These are phyloP conservation scores for Montipora efflorescens DNA, from an alignment of 64 coral and sea anemone genomes.

Conservation along the genomic window DNA sequence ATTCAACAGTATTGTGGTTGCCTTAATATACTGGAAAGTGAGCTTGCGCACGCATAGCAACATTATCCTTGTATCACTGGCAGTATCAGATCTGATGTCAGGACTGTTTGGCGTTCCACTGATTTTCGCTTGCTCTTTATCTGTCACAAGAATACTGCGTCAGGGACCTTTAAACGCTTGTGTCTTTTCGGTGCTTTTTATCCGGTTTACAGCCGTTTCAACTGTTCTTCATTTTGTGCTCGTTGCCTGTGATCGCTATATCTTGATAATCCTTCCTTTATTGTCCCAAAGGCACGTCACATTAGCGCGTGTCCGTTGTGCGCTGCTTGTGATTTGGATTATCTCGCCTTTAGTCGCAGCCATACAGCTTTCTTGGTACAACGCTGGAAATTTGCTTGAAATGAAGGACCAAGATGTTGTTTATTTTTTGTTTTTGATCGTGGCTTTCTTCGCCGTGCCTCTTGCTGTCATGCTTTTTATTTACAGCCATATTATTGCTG, in stretches of 20 bases:
- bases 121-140: slow-evolving; percentile 29
- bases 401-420: slow-evolving; percentile 10
- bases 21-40: slow-evolving; percentile 47
- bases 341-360: slow-evolving; percentile 15
- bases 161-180: not conserved
- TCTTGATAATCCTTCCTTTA: slow-evolving; percentile 55
- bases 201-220: slow-evolving; percentile 75
- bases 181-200: slow-evolving; percentile 21
- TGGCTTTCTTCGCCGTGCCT: slow-evolving; percentile 56
- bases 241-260: slow-evolving; percentile 68
- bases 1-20: slow-evolving; percentile 54
- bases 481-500: slow-evolving; percentile 50
- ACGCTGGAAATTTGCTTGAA: not conserved
- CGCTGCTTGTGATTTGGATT: slow-evolving; percentile 34
- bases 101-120: slow-evolving; percentile 56
- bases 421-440: slow-evolving; percentile 48
- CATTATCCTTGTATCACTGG: slow-evolving; percentile 64
- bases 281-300: slow-evolving; percentile 52
- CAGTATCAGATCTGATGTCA: slow-evolving; percentile 71
- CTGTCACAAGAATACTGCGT: not conserved
- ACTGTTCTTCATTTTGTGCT: slow-evolving; percentile 71
- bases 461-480: slow-evolving; percentile 36
- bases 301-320: not conserved
- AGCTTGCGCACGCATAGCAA: slow-evolving; percentile 58
- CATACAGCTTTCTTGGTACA: slow-evolving; percentile 65